Base-by-base conservation (phyloP, 2,888 invertebrate genomes). In the Agriopis aurantiaria region DNA sequence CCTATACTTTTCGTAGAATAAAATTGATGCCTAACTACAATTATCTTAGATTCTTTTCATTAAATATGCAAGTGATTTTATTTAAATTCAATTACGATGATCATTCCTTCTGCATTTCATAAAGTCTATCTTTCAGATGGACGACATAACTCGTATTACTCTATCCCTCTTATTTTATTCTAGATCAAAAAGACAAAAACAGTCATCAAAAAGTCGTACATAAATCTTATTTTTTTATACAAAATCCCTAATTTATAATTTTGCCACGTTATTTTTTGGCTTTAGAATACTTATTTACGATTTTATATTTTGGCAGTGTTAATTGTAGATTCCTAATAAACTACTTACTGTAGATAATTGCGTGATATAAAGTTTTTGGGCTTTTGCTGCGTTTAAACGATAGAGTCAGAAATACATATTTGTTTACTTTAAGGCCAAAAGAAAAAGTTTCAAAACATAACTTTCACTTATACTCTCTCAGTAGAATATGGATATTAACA, bases 171-270 rank as follows among this genome's bases (percentile, higher is more conserved):
- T 84, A 65, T 62, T 73, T 74, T 71, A 68, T 8, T 68, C 73
- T 75, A 74, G 73, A 87, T 85, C 83, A 88, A 90, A 67, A 91
- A 85, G 88, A 88, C 87, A 90, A 90, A 70, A 91, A 91, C 87
- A 88, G 88, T 88, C 88, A 83, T 92, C 91, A 89, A 92, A 93
- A 92, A 91, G 88, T 88, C 90, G 87, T 92, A 92, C 90, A 91
- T 85, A 90, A 87, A 83, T 82, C 85, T 85, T 85, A 82, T 77
- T 74, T 74, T n/a, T 81, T 86, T 88, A 88, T 86, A 86, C 75
- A 84, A 46, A 80, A 86, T 73, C 78, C 82, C 83, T 85, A 86
- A 84, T 78, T 78, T 87, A 81, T 83, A 76, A 78, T 78, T 74
- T 80, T 74, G 76, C 81, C 82, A 83, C 84, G 83, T 77, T 81